Conservation (phyloP, 2,797 vertebrate genomes). For the Neosalanx taihuensis region DNA sequence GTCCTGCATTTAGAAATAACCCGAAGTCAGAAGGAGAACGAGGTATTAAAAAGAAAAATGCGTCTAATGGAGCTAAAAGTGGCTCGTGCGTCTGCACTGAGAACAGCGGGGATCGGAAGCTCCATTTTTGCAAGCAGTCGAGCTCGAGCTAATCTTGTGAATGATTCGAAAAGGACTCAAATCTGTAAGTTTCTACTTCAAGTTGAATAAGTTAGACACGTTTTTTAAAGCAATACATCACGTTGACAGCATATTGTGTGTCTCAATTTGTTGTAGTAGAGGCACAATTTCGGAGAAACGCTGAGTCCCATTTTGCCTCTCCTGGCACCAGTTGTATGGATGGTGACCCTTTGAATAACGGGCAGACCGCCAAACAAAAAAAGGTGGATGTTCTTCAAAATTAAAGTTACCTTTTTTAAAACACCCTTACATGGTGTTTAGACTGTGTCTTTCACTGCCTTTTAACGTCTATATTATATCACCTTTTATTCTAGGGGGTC, state of each 20-base stretch:
- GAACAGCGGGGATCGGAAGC: constrained; percentile 27
- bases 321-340: neutral
- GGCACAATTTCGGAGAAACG: neutral
- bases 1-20: constrained; percentile 69
- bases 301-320: neutral
- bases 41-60: constrained; percentile 66
- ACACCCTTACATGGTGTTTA: neutral
- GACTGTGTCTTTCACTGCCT: neutral
- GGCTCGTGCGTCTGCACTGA: constrained; percentile 39
- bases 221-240: neutral
- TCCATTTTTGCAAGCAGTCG: constrained; percentile 32
- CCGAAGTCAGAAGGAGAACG: constrained; percentile 72
- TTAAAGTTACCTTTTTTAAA: neutral
- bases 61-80: constrained; percentile 68
- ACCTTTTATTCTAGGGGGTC: neutral
- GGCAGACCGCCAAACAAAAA: neutral
- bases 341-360: neutral
- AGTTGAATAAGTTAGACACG: neutral
- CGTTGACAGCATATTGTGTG: neutral
- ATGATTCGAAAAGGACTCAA: constrained; percentile 24
- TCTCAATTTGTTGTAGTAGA: constrained; percentile 17
- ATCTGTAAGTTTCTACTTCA: constrained; percentile 26
- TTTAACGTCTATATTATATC: neutral
- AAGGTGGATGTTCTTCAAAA: constrained; percentile 3
- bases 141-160: constrained; percentile 42